These are phyloP conservation scores for Eupeodes latifasciatus DNA, from an alignment of 2,888 invertebrate species.

Conservation along the genomic window DNA sequence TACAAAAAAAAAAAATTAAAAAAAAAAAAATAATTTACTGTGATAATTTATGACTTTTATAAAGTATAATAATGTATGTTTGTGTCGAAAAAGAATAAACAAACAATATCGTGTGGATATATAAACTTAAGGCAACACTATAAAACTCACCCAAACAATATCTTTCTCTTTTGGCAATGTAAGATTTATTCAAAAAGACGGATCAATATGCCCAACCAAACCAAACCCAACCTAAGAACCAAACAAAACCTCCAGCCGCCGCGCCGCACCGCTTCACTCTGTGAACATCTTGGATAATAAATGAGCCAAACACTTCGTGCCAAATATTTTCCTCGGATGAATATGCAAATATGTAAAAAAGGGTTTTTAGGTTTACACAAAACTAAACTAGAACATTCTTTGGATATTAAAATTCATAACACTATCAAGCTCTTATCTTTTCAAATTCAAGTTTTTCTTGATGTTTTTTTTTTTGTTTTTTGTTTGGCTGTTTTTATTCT, in stretches of 20 bases:
- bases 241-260: too few species aligned
- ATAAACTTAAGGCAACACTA: conserved; percentile 6
- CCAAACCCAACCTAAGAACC: background rate
- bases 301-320: conserved; percentile 36
- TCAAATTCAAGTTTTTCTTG: conserved; percentile 8
- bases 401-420: conserved; percentile 40
- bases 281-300: conserved; percentile 41
- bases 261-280: background rate
- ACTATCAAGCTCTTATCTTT: conserved; percentile 40
- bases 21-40: conserved; percentile 7
- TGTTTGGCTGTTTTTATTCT: conserved; percentile 17
- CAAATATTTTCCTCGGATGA: conserved; percentile 26
- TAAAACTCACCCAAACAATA: conserved; percentile 19
- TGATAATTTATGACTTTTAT: conserved; percentile 21
- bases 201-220: conserved; percentile 28
- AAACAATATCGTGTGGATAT: background rate
- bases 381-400: conserved; percentile 36
- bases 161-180: conserved; percentile 38
- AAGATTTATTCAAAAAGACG: conserved; percentile 21
- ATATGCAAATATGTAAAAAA: conserved; percentile 42
- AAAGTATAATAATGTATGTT: background rate
- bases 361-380: conserved; percentile 30
- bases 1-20: background rate
- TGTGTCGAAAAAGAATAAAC: background rate
- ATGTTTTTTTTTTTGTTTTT: background rate